Evolutionary conservation across 2,888 invertebrate species (phyloP), one percentile per base, ranked within the genome.

Genomic region (Meteorus cinctellus): DNA sequence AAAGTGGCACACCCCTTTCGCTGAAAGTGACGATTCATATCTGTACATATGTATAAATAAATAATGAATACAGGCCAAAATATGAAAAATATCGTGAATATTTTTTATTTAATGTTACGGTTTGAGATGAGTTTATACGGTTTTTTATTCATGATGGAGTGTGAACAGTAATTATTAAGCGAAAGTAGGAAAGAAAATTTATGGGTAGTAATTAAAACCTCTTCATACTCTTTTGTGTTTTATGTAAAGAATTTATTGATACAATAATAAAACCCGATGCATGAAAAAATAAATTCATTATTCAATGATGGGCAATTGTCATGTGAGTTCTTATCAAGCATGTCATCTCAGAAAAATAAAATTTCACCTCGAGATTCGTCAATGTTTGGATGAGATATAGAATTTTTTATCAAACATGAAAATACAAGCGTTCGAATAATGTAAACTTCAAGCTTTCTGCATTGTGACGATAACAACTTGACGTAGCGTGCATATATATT

Each of bases 1-100:
- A 69, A 76, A 59, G 70, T 48, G 75, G 51, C 74, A n/a, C 67
- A 60, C 55, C 55, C 19, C n/a, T 55, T 24, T 55, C 19, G n/a
- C n/a, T 6, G 41, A 12, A 0, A 55, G 19, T 55, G 19, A 55
- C 19, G 55, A 55, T 55, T 55, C n/a, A 6, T 19, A 55, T 55
- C 55, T 55, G 8, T 55, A 55, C 51, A 55, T n/a, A 24, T 55
- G 19, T 19, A 19, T 19, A 55, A 4, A 19, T n/a, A 24, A 41
- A 41, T 41, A 48, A n/a, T 16, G 48, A 5, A 48, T 48, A n/a
- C 10, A 48, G 14, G 16, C 16, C 10, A 48, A 48, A 48, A 48
- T 14, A n/a, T 48, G 14, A 4, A 48, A 48, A 48, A n/a, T 48
- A 6, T 48, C 14, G 1, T 48, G 1, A 41, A 41, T 12, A 41